Percentiles rank a stretch among this genome's conserved stretches.
Conservation (phyloP, 2,113 vertebrate genomes). For the Triplophysa siluroides region DNA sequence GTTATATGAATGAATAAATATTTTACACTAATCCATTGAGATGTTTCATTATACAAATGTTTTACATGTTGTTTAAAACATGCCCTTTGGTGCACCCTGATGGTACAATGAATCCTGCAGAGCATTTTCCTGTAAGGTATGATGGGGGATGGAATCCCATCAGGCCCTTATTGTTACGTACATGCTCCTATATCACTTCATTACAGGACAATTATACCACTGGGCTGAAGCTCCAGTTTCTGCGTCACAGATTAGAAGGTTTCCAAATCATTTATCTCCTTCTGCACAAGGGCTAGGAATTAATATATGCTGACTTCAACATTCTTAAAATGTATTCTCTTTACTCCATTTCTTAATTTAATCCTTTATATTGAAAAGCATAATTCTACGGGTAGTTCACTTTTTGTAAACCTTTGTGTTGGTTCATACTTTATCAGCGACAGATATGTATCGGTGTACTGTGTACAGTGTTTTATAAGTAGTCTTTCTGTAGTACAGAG, state of each 20-base stretch:
- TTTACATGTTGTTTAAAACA: not conserved
- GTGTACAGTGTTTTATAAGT: too few relatives aligned
- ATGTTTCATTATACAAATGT: not conserved
- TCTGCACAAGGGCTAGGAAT: conserved; percentile 45
- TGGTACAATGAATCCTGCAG: not conserved
- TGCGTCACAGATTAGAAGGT: not conserved
- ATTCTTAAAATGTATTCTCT: not conserved
- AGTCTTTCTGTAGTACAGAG: not conserved
- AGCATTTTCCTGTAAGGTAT: conserved; percentile 61
- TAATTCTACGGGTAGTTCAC: not conserved
- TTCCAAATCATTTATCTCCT: conserved; percentile 41
- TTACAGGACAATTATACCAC: conserved; percentile 83
- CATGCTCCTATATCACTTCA: conserved; percentile 82
- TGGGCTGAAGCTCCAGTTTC: conserved; percentile 79
- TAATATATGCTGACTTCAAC: conserved; percentile 15
- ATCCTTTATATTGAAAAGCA: too few relatives aligned
- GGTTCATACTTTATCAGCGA: too few relatives aligned
- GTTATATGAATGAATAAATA: too few relatives aligned
- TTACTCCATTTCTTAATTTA: not conserved
- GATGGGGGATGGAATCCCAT: conserved; percentile 79
- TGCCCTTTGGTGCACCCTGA: not conserved
- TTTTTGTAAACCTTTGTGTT: too few relatives aligned
- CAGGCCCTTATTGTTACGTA: conserved; percentile 75
- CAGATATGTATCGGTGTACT: too few relatives aligned
- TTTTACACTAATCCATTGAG: not conserved